A percentile compares a stretch with the other conserved stretches of the same genome.
phyloP scores from a whole-genome alignment of 1,140 invertebrate genomes.

The Drosophila orena region DNA sequence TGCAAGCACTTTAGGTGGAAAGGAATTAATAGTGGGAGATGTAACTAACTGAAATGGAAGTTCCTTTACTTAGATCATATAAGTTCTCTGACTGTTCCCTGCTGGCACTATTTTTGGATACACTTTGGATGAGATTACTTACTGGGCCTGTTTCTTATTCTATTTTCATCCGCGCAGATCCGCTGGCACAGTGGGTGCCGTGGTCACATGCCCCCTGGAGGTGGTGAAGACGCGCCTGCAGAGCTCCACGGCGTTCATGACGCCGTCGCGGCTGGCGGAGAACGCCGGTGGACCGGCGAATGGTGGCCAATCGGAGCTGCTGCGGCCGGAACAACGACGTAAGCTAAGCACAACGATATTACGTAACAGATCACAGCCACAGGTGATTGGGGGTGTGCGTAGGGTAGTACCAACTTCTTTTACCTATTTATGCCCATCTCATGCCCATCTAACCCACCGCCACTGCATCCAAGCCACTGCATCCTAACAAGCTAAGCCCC shows the following conservation, averaged over 20 bases:
- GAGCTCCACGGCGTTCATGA: conserved; percentile 92
- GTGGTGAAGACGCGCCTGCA: conserved; percentile 99
- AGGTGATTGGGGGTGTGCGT: conserved; percentile 85
- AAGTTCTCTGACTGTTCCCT: too few relatives aligned
- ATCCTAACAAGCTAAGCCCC: conserved; percentile 19
- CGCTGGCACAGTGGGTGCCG: conserved; percentile 97
- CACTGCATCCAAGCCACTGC: conserved; percentile 17
- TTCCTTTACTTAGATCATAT: too few relatives aligned
- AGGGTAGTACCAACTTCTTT: conserved; percentile 84
- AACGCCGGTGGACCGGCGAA: conserved; percentile 73
- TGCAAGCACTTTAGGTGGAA: too few relatives aligned
- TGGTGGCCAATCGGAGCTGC: conserved; percentile 67
- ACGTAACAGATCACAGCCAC: conserved; percentile 85
- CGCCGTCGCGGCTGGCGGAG: conserved; percentile 85
- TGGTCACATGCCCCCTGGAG: conserved; percentile 98
- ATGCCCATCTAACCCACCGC: conserved; percentile 21
- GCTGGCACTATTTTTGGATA: too few relatives aligned
- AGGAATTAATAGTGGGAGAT: too few relatives aligned
- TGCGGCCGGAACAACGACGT: conserved; percentile 84
- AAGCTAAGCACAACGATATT: conserved; percentile 85
- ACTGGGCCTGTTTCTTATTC: neutral
- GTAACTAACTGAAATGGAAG: too few relatives aligned
- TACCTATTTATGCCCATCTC: conserved; percentile 53
- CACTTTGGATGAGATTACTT: neutral
- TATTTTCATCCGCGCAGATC: conserved; percentile 87